Conservation (phyloP, 2,797 vertebrate genomes). For the Eulemur coronatus region DNA sequence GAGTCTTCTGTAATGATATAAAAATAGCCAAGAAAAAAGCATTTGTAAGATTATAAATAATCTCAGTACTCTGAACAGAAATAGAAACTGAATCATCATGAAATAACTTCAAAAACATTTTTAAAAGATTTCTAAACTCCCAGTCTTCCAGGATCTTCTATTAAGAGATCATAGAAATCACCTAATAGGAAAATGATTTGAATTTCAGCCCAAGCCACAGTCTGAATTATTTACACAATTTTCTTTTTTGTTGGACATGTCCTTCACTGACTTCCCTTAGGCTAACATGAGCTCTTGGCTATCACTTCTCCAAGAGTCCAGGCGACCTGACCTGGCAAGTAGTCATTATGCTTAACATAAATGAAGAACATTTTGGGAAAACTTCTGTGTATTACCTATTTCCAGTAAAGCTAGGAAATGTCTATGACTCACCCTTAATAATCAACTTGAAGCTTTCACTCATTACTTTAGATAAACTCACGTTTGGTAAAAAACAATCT, state of each 20-base stretch:
- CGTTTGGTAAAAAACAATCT: not conserved
- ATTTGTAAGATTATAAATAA: slow-evolving; percentile 58
- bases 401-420: not conserved
- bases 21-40: slow-evolving; percentile 17
- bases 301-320: not conserved
- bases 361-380: not conserved
- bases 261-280: not conserved
- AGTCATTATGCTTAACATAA: not conserved
- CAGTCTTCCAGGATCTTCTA: not conserved
- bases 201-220: slow-evolving; percentile 36
- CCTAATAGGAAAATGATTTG: slow-evolving; percentile 41
- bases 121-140: slow-evolving; percentile 1
- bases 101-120: slow-evolving; percentile 56
- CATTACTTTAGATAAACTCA: not conserved
- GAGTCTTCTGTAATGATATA: slow-evolving; percentile 56
- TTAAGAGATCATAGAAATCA: slow-evolving; percentile 52
- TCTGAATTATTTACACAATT: slow-evolving; percentile 43
- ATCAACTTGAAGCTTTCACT: not conserved
- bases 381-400: not conserved
- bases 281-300: not conserved
- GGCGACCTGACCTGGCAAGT: not conserved
- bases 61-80: slow-evolving; percentile 42
- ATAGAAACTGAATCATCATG: slow-evolving; percentile 70
- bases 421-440: not conserved
- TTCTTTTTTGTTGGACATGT: not conserved